A percentile compares a stretch with the other conserved stretches of the same genome.
Evolutionary conservation across 1,140 invertebrate species (phyloP).

Genomic region (Drosophila willistoni): DNA sequence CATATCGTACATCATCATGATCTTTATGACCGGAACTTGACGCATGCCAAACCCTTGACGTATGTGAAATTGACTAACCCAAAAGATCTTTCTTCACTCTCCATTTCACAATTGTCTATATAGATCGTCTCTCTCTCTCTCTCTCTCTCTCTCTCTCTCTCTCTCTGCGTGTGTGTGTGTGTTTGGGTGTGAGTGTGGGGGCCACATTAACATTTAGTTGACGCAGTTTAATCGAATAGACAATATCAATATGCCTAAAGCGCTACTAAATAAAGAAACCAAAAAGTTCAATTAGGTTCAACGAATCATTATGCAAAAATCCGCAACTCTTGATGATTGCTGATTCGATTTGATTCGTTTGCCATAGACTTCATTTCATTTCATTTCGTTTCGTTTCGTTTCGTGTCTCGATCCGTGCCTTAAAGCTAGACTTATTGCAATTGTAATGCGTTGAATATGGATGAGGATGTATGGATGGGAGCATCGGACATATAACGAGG

Average conservation of each 20-base stretch:
- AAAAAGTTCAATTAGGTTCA: slow-evolving; percentile 67
- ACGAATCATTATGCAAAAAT: slow-evolving; percentile 75
- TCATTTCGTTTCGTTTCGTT: slow-evolving; percentile 64
- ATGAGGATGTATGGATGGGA: slow-evolving; percentile 70
- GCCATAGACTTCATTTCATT: slow-evolving; percentile 59
- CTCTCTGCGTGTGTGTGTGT: too few relatives aligned
- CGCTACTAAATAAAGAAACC: background rate
- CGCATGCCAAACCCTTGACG: slow-evolving; percentile 61
- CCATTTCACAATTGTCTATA: background rate
- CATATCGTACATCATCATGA: slow-evolving; percentile 51
- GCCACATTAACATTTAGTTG: background rate
- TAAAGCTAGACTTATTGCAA: slow-evolving; percentile 75
- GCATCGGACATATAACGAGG: slow-evolving; percentile 4
- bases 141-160: too few relatives aligned
- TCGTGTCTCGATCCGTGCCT: slow-evolving; percentile 22
- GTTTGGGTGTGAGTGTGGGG: background rate
- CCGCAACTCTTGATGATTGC: slow-evolving; percentile 41
- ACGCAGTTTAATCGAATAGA: slow-evolving; percentile 8
- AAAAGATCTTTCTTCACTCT: slow-evolving; percentile 8
- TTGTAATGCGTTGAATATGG: slow-evolving; percentile 81
- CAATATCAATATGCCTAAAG: slow-evolving; percentile 3
- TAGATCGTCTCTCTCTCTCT: too few relatives aligned
- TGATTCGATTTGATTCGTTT: slow-evolving; percentile 1
- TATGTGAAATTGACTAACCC: slow-evolving; percentile 14
- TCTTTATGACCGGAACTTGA: slow-evolving; percentile 71